These are phyloP conservation scores for Oncorhynchus keta DNA, from an alignment of 2,113 vertebrate species.

Conservation along the genomic window DNA sequence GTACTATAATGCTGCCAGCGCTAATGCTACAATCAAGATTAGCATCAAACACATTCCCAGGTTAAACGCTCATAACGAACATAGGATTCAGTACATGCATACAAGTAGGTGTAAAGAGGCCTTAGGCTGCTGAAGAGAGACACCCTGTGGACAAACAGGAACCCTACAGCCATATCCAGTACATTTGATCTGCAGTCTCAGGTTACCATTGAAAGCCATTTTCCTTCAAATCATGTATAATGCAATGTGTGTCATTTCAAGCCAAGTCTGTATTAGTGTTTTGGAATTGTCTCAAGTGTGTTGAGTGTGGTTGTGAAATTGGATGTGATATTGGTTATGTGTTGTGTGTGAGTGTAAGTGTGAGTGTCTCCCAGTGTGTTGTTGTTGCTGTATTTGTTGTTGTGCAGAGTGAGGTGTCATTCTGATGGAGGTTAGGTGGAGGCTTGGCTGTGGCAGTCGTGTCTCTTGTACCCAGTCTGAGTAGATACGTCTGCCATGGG, in stretches of 20 bases:
- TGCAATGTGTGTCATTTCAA: constrained; percentile 7
- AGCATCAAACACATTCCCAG: constrained; percentile 28
- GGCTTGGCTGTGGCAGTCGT: constrained; percentile 38
- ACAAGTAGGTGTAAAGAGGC: neutral
- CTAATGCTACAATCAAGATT: constrained; percentile 31
- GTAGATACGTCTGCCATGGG: constrained; percentile 35
- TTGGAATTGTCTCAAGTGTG: constrained; percentile 17
- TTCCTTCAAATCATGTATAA: neutral
- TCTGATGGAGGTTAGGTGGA: constrained; percentile 25
- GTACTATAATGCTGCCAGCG: constrained; percentile 34
- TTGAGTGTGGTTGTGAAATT: neutral
- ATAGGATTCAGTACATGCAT: too few relatives aligned
- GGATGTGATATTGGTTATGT: neutral
- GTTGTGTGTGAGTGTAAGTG: constrained; percentile 8
- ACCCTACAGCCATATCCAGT: constrained; percentile 15
- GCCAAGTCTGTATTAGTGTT: constrained; percentile 20
- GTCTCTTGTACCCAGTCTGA: constrained; percentile 33
- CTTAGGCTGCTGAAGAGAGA: constrained; percentile 28
- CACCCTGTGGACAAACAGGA: constrained; percentile 28
- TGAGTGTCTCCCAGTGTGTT: neutral
- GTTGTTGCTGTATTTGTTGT: neutral
- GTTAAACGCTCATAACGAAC: neutral
- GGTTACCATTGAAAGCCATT: neutral
- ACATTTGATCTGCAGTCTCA: neutral
- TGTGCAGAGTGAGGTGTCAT: neutral